Conservation (phyloP, 2,797 vertebrate species). For the Okamejei kenojei region DNA sequence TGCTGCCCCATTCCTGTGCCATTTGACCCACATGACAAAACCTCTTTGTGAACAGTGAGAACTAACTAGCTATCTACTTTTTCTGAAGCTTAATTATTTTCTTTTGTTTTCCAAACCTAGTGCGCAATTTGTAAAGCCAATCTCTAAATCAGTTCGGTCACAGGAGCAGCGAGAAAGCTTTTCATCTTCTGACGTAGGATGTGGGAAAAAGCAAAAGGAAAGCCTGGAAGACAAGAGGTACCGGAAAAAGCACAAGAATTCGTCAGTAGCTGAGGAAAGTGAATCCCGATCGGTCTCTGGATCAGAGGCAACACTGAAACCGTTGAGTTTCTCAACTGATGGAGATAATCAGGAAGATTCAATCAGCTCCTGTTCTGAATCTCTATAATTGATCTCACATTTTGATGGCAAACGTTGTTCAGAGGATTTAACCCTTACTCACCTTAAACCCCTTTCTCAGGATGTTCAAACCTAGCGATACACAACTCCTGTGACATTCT, state of each 20-base stretch:
- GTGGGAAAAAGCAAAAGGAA: background rate
- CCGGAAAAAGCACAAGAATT: background rate
- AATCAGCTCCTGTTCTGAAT: background rate
- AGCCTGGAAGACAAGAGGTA: background rate
- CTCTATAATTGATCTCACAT: background rate
- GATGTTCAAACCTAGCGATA: background rate
- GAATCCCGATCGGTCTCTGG: background rate
- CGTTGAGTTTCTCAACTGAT: background rate
- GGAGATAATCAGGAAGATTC: slow-evolving; percentile 19
- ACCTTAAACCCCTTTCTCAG: background rate
- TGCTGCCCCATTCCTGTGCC: no score
- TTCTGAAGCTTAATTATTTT: slow-evolving; percentile 20
- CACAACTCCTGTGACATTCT: background rate
- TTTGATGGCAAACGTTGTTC: background rate
- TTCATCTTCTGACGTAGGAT: background rate
- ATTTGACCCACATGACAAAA: no score
- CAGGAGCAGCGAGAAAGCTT: slow-evolving; percentile 1
- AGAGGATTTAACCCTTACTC: background rate
- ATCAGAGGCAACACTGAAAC: background rate
- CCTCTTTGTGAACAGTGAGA: background rate
- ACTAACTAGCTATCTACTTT: background rate
- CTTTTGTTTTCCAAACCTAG: slow-evolving; percentile 45
- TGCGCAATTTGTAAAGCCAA: slow-evolving; percentile 41
- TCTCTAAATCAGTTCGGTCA: background rate
- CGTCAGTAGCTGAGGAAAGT: background rate